A percentile compares a stretch with the other conserved stretches of the same genome.
Conservation (phyloP, 2,888 invertebrate genomes). For the Nomada ferruginata region DNA sequence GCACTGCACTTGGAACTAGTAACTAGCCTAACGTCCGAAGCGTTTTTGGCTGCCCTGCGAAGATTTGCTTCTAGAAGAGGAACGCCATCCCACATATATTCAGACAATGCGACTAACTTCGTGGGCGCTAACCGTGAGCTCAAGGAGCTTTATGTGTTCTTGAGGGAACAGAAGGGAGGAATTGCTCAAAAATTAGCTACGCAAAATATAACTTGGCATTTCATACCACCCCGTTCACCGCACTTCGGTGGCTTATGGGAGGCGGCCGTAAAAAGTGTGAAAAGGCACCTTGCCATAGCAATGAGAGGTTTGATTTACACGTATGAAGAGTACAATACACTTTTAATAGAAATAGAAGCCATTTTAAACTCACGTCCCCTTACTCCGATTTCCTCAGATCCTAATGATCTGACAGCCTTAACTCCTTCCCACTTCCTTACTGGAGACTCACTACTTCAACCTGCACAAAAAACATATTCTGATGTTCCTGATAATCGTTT, state of each 20-base stretch:
- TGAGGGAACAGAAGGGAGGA: neutral
- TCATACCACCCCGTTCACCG: constrained; percentile 22
- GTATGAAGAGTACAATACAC: no score
- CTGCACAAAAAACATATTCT: no score
- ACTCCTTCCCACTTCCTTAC: constrained; percentile 7
- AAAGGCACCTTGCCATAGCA: no score
- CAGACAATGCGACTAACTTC: neutral
- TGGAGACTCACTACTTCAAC: neutral
- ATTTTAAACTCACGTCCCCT: neutral
- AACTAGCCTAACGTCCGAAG: neutral
- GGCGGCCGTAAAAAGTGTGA: no score
- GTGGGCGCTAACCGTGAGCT: neutral
- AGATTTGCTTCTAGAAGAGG: constrained; percentile 7
- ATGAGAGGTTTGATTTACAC: no score
- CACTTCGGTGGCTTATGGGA: constrained; percentile 20
- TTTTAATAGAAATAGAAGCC: no score
- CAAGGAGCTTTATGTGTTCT: neutral
- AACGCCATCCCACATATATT: neutral
- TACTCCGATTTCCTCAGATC: neutral
- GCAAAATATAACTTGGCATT: constrained; percentile 37
- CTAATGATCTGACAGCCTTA: neutral
- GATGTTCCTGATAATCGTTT: no score
- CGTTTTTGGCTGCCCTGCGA: neutral
- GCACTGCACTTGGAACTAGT: no score
- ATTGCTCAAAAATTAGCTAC: neutral